Conservation (phyloP, 2,113 vertebrate genomes). For the Cryptotis parvus region DNA sequence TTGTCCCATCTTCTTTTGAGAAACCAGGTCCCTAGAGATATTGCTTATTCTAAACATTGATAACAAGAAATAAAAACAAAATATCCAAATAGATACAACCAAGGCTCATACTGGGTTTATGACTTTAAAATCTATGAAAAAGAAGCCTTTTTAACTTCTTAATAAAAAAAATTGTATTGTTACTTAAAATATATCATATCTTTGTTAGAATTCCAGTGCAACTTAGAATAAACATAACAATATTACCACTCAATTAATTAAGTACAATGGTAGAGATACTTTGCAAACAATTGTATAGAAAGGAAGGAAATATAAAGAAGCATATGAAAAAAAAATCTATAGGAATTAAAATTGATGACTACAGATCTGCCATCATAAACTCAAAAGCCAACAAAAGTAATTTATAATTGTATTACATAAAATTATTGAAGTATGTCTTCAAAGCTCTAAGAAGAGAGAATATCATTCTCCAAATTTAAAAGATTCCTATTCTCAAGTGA, state of each 20-base stretch:
- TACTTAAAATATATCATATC: not conserved
- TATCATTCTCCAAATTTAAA: not conserved
- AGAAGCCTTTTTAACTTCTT: not conserved
- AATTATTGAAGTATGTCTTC: not conserved
- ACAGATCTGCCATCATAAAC: not conserved
- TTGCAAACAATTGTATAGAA: not conserved
- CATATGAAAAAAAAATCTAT: not conserved
- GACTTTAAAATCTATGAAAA: not conserved
- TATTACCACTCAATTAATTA: not conserved
- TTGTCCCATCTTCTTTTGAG: not conserved
- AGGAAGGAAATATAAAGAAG: not conserved
- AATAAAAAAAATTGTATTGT: not conserved
- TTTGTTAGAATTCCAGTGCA: not conserved
- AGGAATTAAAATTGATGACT: not conserved
- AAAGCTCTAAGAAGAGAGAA: constrained; percentile 24
- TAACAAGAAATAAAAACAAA: not conserved
- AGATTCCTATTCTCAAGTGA: not conserved
- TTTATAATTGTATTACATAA: not conserved
- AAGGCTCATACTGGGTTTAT: not conserved
- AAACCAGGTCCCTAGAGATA: not conserved
- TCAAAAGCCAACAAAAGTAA: not conserved
- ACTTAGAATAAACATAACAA: not conserved
- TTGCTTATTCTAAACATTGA: not conserved
- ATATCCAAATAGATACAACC: not conserved
- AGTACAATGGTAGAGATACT: not conserved